Percentiles rank a stretch among this genome's conserved stretches.
These are phyloP conservation scores for Torymus tubicola DNA, from an alignment of 2,888 invertebrate species.

Conservation along the genomic window DNA sequence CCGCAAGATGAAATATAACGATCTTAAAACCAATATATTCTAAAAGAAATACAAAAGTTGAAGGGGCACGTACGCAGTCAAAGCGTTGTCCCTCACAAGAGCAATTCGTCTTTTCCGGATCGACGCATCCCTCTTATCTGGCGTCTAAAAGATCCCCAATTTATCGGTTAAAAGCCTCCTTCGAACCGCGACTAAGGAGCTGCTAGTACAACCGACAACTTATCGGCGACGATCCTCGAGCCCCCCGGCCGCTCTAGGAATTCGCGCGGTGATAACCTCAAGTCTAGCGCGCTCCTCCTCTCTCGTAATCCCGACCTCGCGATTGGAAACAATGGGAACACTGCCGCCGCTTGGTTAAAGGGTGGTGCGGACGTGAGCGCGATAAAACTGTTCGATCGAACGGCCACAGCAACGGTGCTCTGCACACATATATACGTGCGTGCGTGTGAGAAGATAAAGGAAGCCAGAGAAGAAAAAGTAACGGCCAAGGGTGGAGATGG, in stretches of 20 bases:
- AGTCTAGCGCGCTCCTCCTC: conserved; percentile 18
- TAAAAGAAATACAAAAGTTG: no score
- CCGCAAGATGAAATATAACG: no score
- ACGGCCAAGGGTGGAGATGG: neutral
- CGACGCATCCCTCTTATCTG: conserved; percentile 23
- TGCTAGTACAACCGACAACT: no score
- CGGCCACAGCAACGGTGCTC: conserved; percentile 2
- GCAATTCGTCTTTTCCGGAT: conserved; percentile 36
- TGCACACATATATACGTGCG: no score
- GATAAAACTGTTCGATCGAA: conserved; percentile 62
- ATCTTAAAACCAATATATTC: no score
- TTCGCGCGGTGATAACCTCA: conserved; percentile 53
- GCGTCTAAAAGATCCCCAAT: conserved; percentile 31
- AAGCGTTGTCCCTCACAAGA: neutral
- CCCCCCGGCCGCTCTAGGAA: conserved; percentile 3
- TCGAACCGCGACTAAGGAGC: neutral
- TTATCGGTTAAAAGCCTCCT: conserved; percentile 37
- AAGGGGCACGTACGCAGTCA: no score
- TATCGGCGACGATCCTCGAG: neutral
- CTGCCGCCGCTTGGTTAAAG: conserved; percentile 53
- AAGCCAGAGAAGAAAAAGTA: neutral
- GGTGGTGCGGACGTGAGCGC: conserved; percentile 58
- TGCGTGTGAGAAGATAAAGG: neutral
- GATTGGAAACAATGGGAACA: conserved; percentile 64
- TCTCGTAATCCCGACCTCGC: conserved; percentile 48